Percentiles rank a stretch among this genome's conserved stretches.
phyloP scores from a whole-genome alignment of 1,140 invertebrate genomes.

The Bactericera cockerelli region DNA sequence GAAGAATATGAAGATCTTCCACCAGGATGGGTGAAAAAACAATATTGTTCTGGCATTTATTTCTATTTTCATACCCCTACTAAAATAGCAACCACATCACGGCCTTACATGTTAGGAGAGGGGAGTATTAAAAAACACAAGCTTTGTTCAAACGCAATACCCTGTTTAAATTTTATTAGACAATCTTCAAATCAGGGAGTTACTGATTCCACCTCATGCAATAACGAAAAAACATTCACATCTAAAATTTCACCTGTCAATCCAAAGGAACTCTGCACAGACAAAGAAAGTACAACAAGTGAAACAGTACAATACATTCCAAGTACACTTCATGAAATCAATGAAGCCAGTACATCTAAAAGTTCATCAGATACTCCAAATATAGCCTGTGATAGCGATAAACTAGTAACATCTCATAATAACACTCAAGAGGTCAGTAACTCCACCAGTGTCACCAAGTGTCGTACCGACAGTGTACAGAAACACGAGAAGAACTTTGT shows the following conservation, averaged over 20 bases:
- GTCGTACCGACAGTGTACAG: slow-evolving; percentile 61
- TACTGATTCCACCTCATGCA: neutral
- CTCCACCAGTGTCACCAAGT: slow-evolving; percentile 41
- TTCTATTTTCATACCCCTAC: slow-evolving; percentile 72
- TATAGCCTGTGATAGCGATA: neutral
- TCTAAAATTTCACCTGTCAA: neutral
- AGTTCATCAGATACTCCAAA: neutral
- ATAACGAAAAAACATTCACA: no score
- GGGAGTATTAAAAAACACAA: slow-evolving; percentile 86
- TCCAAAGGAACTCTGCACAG: neutral
- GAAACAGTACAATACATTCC: no score
- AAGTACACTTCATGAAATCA: neutral
- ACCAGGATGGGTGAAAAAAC: slow-evolving; percentile 89
- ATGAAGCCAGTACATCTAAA: neutral
- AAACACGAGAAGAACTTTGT: slow-evolving; percentile 67
- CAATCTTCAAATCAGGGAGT: neutral
- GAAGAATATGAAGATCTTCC: slow-evolving; percentile 39
- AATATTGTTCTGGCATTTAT: slow-evolving; percentile 91
- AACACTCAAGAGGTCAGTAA: no score
- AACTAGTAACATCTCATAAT: no score
- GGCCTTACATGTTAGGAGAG: slow-evolving; percentile 87
- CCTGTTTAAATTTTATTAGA: slow-evolving; percentile 71
- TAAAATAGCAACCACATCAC: slow-evolving; percentile 70
- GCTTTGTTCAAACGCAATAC: slow-evolving; percentile 82
- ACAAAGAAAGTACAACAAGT: no score